phyloP scores from a whole-genome alignment of 2,888 invertebrate genomes.

The Scelioninae gen. 2 region DNA sequence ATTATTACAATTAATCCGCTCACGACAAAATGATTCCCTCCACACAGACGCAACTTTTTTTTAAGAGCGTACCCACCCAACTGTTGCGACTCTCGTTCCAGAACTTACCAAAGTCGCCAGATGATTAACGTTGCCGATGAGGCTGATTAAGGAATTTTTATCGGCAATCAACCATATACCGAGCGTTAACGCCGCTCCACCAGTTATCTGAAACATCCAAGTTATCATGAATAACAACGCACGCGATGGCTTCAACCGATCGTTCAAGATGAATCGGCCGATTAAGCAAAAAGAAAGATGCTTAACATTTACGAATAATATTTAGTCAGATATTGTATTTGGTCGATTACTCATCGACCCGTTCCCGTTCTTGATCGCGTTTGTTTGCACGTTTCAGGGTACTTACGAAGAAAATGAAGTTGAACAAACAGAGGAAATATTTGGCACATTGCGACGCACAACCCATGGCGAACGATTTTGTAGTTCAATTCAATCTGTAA shows the following conservation, averaged over 20 bases:
- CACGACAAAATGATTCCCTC: too few species aligned
- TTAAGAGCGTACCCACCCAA: too few species aligned
- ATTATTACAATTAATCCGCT: too few species aligned
- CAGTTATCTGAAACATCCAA: constrained; percentile 76
- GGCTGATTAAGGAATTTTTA: constrained; percentile 80
- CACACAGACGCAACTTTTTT: too few species aligned
- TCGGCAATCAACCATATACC: constrained; percentile 84
- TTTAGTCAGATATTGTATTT: constrained; percentile 15
- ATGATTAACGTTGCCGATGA: constrained; percentile 68
- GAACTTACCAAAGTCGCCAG: constrained; percentile 67
- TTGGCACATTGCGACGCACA: constrained; percentile 82
- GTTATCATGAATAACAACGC: neutral
- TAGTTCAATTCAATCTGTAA: constrained; percentile 63
- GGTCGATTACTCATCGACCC: too few species aligned
- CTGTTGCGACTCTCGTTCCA: too few species aligned
- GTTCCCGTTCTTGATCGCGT: neutral
- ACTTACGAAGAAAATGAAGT: constrained; percentile 85
- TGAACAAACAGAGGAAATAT: constrained; percentile 84
- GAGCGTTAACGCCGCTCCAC: constrained; percentile 80
- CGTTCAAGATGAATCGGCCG: neutral
- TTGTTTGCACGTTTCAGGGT: constrained; percentile 52
- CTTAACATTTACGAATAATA: constrained; percentile 21
- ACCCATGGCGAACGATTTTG: constrained; percentile 72
- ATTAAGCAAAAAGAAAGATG: constrained; percentile 2
- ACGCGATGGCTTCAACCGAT: too few species aligned